A percentile compares a stretch with the other conserved stretches of the same genome.
Conservation (phyloP, 1,140 invertebrate genomes). For the Cydia strobilella region DNA sequence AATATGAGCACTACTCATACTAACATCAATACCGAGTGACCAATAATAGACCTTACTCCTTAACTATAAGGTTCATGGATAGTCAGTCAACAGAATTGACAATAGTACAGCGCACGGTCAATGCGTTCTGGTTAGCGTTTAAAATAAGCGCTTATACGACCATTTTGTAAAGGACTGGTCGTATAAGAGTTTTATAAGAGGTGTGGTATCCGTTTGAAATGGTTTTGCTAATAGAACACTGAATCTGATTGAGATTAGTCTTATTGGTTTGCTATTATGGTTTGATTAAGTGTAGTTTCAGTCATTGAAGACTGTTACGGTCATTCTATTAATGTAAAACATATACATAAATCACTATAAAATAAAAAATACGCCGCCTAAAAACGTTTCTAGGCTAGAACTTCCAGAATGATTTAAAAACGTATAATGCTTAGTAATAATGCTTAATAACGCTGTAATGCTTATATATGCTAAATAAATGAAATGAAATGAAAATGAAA, state of each 20-base stretch:
- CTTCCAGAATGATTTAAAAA: no score
- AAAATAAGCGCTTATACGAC: not conserved
- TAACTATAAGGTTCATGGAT: not conserved
- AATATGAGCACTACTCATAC: slow-evolving; percentile 4
- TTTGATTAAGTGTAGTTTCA: not conserved
- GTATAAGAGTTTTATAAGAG: not conserved
- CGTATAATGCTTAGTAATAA: no score
- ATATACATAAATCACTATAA: no score
- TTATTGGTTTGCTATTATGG: slow-evolving; percentile 11
- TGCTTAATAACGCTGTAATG: no score
- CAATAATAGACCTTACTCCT: not conserved
- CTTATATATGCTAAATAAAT: no score
- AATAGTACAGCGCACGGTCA: not conserved
- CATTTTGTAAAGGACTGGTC: not conserved
- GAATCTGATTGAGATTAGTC: slow-evolving; percentile 7
- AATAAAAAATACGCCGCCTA: no score
- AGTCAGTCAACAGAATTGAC: not conserved
- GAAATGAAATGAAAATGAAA: no score
- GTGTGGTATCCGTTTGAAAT: not conserved
- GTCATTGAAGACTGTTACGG: not conserved
- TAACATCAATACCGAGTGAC: not conserved
- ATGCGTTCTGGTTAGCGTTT: not conserved
- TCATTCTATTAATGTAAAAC: not conserved
- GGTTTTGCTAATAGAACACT: not conserved
- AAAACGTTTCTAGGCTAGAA: no score